Evolutionary conservation across 2,888 invertebrate genomes (phyloP).

Genomic region (Caenorhabditis parvicauda): DNA sequence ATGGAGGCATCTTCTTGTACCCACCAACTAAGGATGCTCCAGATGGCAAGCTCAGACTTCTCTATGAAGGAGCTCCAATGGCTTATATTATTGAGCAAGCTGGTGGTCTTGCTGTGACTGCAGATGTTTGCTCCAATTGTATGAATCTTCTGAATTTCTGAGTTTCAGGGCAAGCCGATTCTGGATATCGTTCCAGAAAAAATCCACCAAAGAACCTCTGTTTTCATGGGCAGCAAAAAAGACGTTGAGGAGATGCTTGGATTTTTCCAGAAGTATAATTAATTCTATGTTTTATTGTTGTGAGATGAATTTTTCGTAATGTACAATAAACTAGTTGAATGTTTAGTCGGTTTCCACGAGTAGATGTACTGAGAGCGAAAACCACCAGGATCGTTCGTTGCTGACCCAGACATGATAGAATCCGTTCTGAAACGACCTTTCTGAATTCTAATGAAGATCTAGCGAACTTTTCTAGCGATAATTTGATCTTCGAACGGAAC

Average conservation of each 20-base stretch:
- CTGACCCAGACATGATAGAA: slow-evolving; percentile 52
- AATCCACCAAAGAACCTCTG: slow-evolving; percentile 86
- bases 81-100: slow-evolving; percentile 81
- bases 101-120: slow-evolving; percentile 77
- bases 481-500: slow-evolving; percentile 43
- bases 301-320: no score
- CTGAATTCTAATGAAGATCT: not conserved
- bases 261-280: slow-evolving; percentile 46
- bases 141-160: not conserved
- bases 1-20: slow-evolving; percentile 96
- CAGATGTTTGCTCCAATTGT: slow-evolving; percentile 67
- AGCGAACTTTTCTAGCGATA: slow-evolving; percentile 18
- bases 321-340: no score
- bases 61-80: slow-evolving; percentile 97
- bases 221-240: slow-evolving; percentile 85
- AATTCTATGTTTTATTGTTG: no score
- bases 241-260: slow-evolving; percentile 78
- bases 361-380: slow-evolving; percentile 29
- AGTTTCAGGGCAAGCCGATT: slow-evolving; percentile 71
- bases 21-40: slow-evolving; percentile 86
- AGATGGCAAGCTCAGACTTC: slow-evolving; percentile 86
- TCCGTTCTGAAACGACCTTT: slow-evolving; percentile 30
- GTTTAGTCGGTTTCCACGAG: slow-evolving; percentile 14
- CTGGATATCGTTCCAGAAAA: slow-evolving; percentile 80
- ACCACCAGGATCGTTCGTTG: slow-evolving; percentile 54